Conservation (phyloP, 2,888 invertebrate species). For the Scaptomyza cyrtandrae region DNA sequence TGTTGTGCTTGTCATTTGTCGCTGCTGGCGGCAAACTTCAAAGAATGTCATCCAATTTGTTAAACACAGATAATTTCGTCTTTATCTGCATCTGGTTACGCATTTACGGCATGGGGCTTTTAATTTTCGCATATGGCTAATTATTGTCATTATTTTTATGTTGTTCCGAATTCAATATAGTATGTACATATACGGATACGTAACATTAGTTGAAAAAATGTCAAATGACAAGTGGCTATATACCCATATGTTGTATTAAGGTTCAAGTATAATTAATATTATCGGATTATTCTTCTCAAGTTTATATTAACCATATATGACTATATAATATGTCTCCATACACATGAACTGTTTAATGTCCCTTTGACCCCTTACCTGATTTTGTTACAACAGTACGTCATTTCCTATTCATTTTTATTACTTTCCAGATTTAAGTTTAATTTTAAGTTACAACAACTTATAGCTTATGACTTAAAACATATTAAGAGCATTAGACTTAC, state of each 20-base stretch:
- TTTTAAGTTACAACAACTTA: too few relatives aligned
- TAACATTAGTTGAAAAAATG: conserved; percentile 7
- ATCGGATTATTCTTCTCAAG: too few relatives aligned
- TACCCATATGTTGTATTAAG: background rate
- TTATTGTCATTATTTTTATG: conserved; percentile 44
- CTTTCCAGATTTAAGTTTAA: too few relatives aligned
- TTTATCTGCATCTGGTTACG: conserved; percentile 30
- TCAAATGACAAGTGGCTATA: background rate
- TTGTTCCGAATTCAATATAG: conserved; percentile 4
- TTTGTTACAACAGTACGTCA: too few relatives aligned
- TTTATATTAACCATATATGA: too few relatives aligned
- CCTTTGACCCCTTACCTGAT: too few relatives aligned
- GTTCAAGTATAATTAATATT: background rate
- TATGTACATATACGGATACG: background rate
- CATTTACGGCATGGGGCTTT: conserved; percentile 35
- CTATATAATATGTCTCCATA: too few relatives aligned
- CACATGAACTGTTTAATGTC: too few relatives aligned
- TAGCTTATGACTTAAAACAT: too few relatives aligned
- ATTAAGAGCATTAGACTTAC: too few relatives aligned
- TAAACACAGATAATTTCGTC: conserved; percentile 74
- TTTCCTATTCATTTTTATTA: too few relatives aligned
- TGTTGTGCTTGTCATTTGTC: conserved; percentile 82
- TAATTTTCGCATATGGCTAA: conserved; percentile 65
- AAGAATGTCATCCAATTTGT: conserved; percentile 81
- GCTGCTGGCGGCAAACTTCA: conserved; percentile 76